A percentile compares a stretch with the other conserved stretches of the same genome.
phyloP scores from a whole-genome alignment of 2,888 invertebrate species.

The Leptinotarsa rubiginosa region DNA sequence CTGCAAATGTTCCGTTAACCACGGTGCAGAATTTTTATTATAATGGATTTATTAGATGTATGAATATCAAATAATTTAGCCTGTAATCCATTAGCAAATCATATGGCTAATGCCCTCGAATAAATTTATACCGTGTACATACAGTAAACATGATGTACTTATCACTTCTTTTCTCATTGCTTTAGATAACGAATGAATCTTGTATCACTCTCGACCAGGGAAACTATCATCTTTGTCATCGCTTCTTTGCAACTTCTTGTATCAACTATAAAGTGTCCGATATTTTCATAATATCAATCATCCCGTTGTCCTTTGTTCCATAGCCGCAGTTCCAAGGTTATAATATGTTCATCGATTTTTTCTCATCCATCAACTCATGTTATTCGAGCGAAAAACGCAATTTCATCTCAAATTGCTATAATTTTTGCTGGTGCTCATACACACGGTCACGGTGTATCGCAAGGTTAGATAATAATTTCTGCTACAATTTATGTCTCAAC shows the following conservation, averaged over 20 bases:
- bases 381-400: slow-evolving; percentile 21
- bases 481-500: slow-evolving; percentile 20
- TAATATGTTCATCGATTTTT: slow-evolving; percentile 6
- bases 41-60: too few species aligned
- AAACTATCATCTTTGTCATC: neutral
- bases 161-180: too few species aligned
- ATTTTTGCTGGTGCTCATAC: slow-evolving; percentile 14
- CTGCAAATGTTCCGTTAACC: too few species aligned
- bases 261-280: neutral
- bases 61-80: too few species aligned
- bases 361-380: slow-evolving; percentile 19
- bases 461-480: slow-evolving; percentile 19
- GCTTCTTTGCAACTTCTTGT: neutral
- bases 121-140: too few species aligned
- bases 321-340: slow-evolving; percentile 12
- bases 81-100: too few species aligned
- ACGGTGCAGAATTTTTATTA: too few species aligned
- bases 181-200: too few species aligned
- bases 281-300: slow-evolving; percentile 1
- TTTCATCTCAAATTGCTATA: slow-evolving; percentile 12
- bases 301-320: neutral
- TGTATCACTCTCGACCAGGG: too few species aligned
- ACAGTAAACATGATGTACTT: too few species aligned
- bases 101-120: too few species aligned
- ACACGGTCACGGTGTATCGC: slow-evolving; percentile 4